phyloP scores from a whole-genome alignment of 2,113 vertebrate genomes.

The Poeciliopsis prolifica region DNA sequence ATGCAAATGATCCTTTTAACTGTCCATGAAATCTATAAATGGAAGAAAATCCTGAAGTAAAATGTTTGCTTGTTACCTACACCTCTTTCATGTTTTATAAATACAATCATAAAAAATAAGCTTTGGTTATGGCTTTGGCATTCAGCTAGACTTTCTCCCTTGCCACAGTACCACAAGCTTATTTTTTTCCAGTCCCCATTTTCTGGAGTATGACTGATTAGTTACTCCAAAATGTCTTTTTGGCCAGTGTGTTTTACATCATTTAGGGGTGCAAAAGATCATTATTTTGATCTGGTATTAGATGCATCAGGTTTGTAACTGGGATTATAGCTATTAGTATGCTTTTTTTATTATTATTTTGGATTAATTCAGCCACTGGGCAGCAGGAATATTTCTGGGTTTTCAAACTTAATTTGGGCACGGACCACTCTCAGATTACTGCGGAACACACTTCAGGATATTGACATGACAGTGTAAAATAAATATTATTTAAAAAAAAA shows the following conservation, averaged over 20 bases:
- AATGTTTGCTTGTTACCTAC: background rate
- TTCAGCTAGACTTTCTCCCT: background rate
- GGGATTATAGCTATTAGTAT: background rate
- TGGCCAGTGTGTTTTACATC: background rate
- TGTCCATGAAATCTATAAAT: background rate
- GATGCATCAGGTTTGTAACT: background rate
- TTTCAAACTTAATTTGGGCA: background rate
- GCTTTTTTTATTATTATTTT: background rate
- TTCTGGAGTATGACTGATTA: background rate
- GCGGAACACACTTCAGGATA: background rate
- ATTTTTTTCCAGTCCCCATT: slow-evolving; percentile 13
- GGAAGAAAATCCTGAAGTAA: background rate
- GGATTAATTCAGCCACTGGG: background rate
- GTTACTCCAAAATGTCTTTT: background rate
- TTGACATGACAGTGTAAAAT: background rate
- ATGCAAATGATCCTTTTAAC: background rate
- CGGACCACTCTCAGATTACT: too few species aligned
- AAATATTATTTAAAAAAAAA: background rate
- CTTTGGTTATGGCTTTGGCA: background rate
- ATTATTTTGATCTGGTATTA: background rate
- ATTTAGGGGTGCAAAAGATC: background rate
- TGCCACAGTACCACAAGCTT: slow-evolving; percentile 5
- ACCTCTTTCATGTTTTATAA: slow-evolving; percentile 9
- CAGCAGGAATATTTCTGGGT: background rate
- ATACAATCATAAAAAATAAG: slow-evolving; percentile 9